These are phyloP conservation scores for Antidorcas marsupialis DNA, from an alignment of 2,113 vertebrate species.

Conservation along the genomic window DNA sequence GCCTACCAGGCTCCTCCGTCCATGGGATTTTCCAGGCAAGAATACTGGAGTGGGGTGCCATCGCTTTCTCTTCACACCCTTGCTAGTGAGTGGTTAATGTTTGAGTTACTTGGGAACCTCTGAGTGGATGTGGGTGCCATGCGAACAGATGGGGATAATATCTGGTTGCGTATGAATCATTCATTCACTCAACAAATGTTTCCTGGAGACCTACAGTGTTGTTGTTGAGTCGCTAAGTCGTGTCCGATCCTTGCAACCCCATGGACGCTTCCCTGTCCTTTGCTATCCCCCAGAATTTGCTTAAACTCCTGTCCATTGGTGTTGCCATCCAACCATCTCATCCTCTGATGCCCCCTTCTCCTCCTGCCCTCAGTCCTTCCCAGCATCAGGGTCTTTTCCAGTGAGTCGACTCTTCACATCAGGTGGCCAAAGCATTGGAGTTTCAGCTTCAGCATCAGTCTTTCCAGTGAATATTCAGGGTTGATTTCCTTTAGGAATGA, in stretches of 20 bases:
- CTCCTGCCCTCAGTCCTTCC: background rate
- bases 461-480: background rate
- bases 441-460: background rate
- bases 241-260: background rate
- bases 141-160: background rate
- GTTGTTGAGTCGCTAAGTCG: fast-evolving
- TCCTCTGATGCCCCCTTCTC: background rate
- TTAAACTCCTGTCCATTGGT: background rate
- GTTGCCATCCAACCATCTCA: background rate
- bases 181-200: background rate
- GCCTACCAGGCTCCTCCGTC: background rate
- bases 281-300: background rate
- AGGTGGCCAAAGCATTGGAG: background rate
- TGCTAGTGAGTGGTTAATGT: background rate
- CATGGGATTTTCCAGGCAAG: no score
- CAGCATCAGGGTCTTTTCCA: background rate
- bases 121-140: background rate
- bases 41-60: no score
- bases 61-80: no score
- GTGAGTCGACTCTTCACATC: background rate
- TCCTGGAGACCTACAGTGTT: background rate
- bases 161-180: background rate
- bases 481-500: background rate
- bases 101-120: background rate
- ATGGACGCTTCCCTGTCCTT: background rate